Base-by-base conservation (phyloP, 2,888 invertebrate species). In the Drosophila picticornis region DNA sequence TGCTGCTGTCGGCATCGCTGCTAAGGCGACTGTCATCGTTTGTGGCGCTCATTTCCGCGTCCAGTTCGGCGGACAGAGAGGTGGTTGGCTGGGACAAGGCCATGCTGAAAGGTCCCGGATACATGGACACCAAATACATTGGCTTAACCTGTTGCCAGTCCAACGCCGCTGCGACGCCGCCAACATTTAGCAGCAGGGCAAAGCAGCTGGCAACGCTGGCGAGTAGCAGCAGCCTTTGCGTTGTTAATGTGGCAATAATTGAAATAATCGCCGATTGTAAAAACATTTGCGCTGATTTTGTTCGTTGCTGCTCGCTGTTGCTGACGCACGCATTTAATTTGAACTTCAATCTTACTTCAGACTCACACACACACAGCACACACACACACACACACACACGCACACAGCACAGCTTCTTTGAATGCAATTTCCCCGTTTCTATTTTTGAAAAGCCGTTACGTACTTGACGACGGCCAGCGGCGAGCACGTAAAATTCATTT, bases 141-240 rank as follows among this genome's bases (percentile, higher is more conserved):
- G 92, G 92, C 80, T 92, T 92, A 71, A 92, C 93, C 78, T 88
- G 84, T 74, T 88, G 85, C 92, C 93, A 92, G 72, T 91, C 90
- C 63, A 92, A 78, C 48, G 90, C 86, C n/a, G 81, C 68, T 19
- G 75, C 63, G 50, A 64, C 52, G 62, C 71, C 66, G 65, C 60
- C 72, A 40, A 59, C 76, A 60, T 76, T 76, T 56, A 81, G 72
- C 75, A 75, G 66, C 73, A 77, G 61, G 43, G 55, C 56, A 13
- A 57, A 48, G 57, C 73, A 55, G 61, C 32, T 48, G 48, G 40
- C 59, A 13, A 62, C 32, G 65, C 80, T 53, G 55, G 51, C 52
- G 16, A 63, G 56, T 65, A 65, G 61, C 72, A 59, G 56, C 65
- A 58, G 68, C 56, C 64, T 64, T 25, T 48, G 81, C 57, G 66